These are phyloP conservation scores for Epizoanthus fatuus DNA, from an alignment of 92 coral and sea anemone species.

Conservation along the genomic window DNA sequence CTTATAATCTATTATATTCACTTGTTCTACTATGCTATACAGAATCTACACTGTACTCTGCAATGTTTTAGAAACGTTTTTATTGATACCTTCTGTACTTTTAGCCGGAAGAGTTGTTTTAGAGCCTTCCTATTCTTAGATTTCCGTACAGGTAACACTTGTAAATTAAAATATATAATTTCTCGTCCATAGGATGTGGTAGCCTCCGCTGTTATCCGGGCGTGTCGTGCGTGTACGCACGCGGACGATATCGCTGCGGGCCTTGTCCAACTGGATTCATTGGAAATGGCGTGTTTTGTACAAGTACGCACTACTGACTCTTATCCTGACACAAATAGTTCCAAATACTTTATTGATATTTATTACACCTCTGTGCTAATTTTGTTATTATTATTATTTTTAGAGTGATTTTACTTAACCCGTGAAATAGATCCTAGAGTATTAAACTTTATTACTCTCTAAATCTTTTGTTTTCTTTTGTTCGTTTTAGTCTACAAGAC, in stretches of 20 bases:
- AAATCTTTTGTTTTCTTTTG: no score
- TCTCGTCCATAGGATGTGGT: conserved; percentile 48
- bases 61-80: no score
- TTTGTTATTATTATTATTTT: background rate
- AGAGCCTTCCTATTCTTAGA: background rate
- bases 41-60: no score
- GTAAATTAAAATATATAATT: background rate
- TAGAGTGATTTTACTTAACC: no score
- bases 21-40: no score
- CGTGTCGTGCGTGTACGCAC: conserved; percentile 67
- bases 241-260: conserved; percentile 76
- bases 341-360: conserved; percentile 5
- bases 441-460: no score
- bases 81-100: no score
- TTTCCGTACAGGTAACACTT: background rate
- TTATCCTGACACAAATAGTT: no score
- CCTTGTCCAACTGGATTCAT: conserved; percentile 81
- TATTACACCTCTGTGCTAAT: background rate
- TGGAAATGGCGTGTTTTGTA: conserved; percentile 86
- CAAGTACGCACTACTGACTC: conserved; percentile 56
- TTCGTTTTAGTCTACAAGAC: no score
- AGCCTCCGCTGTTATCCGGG: conserved; percentile 69
- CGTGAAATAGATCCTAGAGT: no score
- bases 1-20: no score
- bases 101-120: background rate